Evolutionary conservation across 2,888 invertebrate species (phyloP).

Genomic region (Emmelina monodactyla): DNA sequence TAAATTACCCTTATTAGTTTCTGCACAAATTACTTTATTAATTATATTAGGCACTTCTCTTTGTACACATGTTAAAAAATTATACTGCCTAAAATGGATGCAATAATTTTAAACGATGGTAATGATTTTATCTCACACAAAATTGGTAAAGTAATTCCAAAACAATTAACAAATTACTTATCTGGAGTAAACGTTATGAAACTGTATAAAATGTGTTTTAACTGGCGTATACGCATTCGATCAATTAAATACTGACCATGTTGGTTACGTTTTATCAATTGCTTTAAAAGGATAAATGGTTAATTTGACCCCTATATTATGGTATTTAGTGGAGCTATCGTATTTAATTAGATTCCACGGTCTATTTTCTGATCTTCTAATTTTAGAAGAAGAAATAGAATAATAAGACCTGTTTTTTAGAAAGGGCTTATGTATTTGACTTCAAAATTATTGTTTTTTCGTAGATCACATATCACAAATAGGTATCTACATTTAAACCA

Average conservation of each 20-base stretch:
- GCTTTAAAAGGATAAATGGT: slow-evolving; percentile 65
- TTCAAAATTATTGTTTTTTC: too few relatives aligned
- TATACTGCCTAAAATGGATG: background rate
- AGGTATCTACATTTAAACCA: background rate
- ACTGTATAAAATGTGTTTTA: slow-evolving; percentile 42
- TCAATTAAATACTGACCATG: slow-evolving; percentile 60
- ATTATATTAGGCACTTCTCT: too few relatives aligned
- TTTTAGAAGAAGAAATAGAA: too few relatives aligned
- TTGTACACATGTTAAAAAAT: background rate
- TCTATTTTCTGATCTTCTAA: too few relatives aligned
- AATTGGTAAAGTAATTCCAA: too few relatives aligned
- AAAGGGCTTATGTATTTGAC: too few relatives aligned
- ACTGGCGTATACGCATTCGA: slow-evolving; percentile 40
- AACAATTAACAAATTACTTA: slow-evolving; percentile 5
- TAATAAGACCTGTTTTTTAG: too few relatives aligned
- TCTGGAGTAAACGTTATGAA: slow-evolving; percentile 24
- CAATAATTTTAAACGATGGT: background rate
- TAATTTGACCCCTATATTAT: slow-evolving; percentile 62
- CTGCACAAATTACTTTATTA: background rate
- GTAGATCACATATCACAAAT: background rate
- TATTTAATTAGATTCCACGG: slow-evolving; percentile 49
- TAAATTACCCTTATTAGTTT: background rate
- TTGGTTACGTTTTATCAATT: slow-evolving; percentile 64
- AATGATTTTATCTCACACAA: background rate
- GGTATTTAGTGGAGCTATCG: slow-evolving; percentile 46